A percentile compares a stretch with the other conserved stretches of the same genome.
These are phyloP conservation scores for Vultur gryphus DNA, from an alignment of 2,797 vertebrate genomes.

Conservation along the genomic window DNA sequence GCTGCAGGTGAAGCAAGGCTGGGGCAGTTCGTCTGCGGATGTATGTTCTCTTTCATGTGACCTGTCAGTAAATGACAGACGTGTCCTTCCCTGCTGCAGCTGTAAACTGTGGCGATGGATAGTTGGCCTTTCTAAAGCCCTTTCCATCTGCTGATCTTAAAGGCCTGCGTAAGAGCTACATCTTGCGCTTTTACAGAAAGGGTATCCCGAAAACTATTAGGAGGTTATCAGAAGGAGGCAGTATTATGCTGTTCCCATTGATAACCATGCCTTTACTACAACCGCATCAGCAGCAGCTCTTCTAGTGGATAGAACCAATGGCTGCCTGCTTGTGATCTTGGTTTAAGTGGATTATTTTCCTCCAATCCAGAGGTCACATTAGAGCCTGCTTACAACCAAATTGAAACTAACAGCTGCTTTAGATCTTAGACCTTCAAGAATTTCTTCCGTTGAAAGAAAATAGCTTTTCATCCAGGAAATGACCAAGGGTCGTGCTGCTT, in stretches of 20 bases:
- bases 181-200: background rate
- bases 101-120: background rate
- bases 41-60: background rate
- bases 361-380: background rate
- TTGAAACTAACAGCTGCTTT: constrained; percentile 14
- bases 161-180: background rate
- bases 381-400: background rate
- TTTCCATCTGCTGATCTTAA: background rate
- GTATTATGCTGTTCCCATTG: background rate
- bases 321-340: background rate
- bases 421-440: background rate
- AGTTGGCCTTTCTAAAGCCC: background rate
- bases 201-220: background rate
- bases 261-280: background rate
- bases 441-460: background rate
- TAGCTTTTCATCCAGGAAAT: background rate
- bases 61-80: background rate
- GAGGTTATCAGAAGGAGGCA: background rate
- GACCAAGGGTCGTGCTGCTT: background rate
- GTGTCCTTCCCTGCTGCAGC: background rate
- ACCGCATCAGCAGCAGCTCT: background rate
- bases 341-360: constrained; percentile 31
- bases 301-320: background rate
- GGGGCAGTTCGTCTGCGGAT: background rate
- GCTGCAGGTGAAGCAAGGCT: background rate